A percentile compares a stretch with the other conserved stretches of the same genome.
Evolutionary conservation across 1,140 invertebrate species (phyloP).

Genomic region (Drosophila burlai): DNA sequence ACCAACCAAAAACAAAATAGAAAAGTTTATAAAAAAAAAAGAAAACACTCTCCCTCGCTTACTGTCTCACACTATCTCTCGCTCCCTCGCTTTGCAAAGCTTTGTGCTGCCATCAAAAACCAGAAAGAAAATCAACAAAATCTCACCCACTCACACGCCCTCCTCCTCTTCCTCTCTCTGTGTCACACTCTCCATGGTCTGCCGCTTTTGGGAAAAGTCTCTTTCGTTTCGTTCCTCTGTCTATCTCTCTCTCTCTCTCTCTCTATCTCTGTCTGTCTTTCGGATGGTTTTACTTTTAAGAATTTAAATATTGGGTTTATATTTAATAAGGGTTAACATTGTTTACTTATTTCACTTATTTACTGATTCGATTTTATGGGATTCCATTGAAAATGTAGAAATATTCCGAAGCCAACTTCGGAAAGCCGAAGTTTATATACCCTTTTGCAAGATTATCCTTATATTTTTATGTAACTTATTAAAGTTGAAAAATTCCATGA

Average conservation of each 20-base stretch:
- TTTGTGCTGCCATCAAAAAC: slow-evolving; percentile 12
- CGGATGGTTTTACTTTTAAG: slow-evolving; percentile 1
- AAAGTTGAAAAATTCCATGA: no score
- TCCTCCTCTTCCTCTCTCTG: slow-evolving; percentile 3
- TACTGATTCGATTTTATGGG: not conserved
- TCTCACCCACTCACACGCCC: slow-evolving; percentile 13
- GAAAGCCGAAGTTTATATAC: no score
- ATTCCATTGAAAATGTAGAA: not conserved
- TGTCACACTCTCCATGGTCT: slow-evolving; percentile 7
- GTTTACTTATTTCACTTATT: no score
- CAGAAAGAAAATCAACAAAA: slow-evolving; percentile 1
- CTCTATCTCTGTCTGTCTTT: slow-evolving; percentile 2
- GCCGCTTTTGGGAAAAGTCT: slow-evolving; percentile 27
- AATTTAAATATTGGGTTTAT: not conserved
- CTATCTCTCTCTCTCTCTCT: not conserved
- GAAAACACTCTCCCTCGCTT: slow-evolving; percentile 4
- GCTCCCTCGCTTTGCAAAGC: slow-evolving; percentile 17
- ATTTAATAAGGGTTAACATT: not conserved
- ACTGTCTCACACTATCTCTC: slow-evolving; percentile 6
- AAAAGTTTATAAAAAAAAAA: not conserved
- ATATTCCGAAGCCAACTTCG: not conserved
- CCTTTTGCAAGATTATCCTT: no score
- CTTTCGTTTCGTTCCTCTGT: slow-evolving; percentile 3
- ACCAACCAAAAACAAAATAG: not conserved
- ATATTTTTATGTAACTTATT: no score